Conservation (phyloP, 2,888 invertebrate species). For the Pristionchus japonicus region DNA sequence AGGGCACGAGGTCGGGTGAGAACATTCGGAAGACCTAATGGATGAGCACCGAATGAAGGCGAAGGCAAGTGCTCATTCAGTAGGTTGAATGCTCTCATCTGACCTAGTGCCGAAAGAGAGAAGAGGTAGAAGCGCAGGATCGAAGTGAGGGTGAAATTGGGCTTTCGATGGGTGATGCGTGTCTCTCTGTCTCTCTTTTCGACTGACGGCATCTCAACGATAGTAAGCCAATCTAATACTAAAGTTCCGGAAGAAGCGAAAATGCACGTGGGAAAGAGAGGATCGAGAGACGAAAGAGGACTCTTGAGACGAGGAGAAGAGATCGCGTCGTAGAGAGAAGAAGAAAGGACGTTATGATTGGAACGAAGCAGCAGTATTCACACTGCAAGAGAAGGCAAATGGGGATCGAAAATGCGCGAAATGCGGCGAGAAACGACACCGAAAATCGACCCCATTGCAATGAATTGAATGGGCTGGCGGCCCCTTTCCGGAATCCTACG, state of each 20-base stretch:
- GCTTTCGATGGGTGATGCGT: not conserved
- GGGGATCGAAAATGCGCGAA: not conserved
- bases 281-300: not conserved
- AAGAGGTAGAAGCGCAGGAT: not conserved
- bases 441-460: not conserved
- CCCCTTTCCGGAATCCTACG: not conserved
- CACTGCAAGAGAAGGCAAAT: not conserved
- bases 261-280: conserved; percentile 12
- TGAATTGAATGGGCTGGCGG: not conserved
- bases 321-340: not conserved
- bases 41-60: too few species aligned
- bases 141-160: not conserved
- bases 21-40: too few species aligned
- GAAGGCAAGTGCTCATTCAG: too few species aligned
- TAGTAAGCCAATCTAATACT: conserved; percentile 12
- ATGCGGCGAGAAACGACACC: not conserved
- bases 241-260: not conserved
- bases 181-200: not conserved
- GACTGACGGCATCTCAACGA: not conserved
- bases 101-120: too few species aligned
- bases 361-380: not conserved
- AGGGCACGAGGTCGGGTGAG: too few species aligned
- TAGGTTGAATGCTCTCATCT: too few species aligned
- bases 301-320: not conserved
- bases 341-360: not conserved